phyloP scores from a whole-genome alignment of 2,113 vertebrate species.

The Ptychochromis oligacanthus region DNA sequence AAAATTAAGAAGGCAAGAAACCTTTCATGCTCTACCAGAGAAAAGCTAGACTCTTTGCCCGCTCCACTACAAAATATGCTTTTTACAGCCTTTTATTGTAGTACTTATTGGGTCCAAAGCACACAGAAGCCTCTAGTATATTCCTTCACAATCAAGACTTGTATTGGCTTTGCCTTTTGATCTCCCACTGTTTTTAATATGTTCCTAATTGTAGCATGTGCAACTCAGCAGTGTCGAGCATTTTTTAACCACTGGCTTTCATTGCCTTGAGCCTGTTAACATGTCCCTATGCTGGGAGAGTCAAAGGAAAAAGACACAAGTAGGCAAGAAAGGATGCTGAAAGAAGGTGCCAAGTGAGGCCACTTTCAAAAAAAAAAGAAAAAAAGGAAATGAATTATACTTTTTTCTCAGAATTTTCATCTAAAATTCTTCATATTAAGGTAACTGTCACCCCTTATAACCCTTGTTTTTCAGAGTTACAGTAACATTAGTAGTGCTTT shows the following conservation, averaged over 20 bases:
- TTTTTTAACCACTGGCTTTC: constrained; percentile 28
- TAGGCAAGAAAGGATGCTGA: background rate
- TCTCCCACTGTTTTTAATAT: background rate
- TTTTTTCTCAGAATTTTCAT: background rate
- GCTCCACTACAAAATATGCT: background rate
- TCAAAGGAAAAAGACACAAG: constrained; percentile 5
- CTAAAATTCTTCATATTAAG: background rate
- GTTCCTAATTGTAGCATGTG: background rate
- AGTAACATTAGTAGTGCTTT: constrained; percentile 5
- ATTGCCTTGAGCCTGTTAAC: constrained; percentile 8
- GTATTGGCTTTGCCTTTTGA: background rate
- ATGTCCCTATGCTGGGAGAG: background rate
- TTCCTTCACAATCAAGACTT: background rate
- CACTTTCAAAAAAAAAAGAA: too few species aligned
- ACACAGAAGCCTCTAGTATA: background rate
- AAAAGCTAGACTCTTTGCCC: background rate
- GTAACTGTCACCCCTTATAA: background rate
- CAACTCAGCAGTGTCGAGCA: background rate
- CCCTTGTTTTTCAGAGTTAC: background rate
- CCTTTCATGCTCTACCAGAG: background rate
- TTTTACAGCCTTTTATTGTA: background rate
- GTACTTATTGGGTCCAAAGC: background rate
- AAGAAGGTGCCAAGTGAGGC: background rate
- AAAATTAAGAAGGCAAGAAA: background rate
- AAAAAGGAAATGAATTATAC: background rate